These are phyloP conservation scores for Apolygus lucorum DNA, from an alignment of 1,140 invertebrate genomes.

Conservation along the genomic window DNA sequence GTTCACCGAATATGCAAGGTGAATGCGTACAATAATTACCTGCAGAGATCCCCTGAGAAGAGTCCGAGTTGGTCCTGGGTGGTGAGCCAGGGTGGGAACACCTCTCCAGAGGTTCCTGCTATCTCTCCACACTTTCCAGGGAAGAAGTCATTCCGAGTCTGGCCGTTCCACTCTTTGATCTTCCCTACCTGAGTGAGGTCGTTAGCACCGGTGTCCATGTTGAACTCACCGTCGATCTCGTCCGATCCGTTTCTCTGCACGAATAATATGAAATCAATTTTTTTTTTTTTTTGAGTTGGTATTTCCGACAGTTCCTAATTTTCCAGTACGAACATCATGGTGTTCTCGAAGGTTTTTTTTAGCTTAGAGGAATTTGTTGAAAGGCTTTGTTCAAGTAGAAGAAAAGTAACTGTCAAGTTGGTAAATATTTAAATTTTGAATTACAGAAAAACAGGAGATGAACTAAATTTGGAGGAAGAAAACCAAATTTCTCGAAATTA, in stretches of 20 bases:
- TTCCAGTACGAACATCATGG: not conserved
- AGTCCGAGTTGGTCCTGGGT: slow-evolving; percentile 46
- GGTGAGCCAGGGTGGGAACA: slow-evolving; percentile 54
- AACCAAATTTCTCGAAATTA: no score
- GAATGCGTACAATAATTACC: no score
- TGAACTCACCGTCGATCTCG: slow-evolving; percentile 54
- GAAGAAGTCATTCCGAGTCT: slow-evolving; percentile 49
- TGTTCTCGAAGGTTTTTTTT: slow-evolving; percentile 7
- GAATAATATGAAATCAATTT: no score
- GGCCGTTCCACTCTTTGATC: slow-evolving; percentile 58
- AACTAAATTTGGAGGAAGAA: no score
- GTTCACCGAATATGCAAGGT: no score
- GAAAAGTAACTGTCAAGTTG: no score
- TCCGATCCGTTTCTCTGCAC: slow-evolving; percentile 61
- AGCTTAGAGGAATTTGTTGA: no score
- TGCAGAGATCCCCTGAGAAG: slow-evolving; percentile 61
- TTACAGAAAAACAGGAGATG: no score
- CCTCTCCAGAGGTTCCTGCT: slow-evolving; percentile 64
- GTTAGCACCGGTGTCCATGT: slow-evolving; percentile 57
- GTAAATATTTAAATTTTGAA: no score
- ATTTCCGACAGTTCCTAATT: no score
- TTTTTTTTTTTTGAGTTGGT: no score
- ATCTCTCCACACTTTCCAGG: slow-evolving; percentile 47
- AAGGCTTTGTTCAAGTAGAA: no score
- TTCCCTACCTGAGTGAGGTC: slow-evolving; percentile 53